Percentiles rank a stretch among this genome's conserved stretches.
Evolutionary conservation across 2,888 invertebrate species (phyloP).

Genomic region (Lasius platythorax): DNA sequence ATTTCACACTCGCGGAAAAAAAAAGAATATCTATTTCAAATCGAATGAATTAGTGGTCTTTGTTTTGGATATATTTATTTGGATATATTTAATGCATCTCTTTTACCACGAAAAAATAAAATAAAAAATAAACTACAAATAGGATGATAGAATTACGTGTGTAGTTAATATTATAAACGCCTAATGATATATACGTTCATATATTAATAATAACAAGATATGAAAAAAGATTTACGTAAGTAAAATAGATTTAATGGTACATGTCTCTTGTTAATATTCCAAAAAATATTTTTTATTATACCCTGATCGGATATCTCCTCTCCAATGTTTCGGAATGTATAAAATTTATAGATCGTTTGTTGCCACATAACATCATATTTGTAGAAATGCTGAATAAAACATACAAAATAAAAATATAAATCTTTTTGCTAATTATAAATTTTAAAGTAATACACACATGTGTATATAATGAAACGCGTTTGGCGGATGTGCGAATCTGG

Average conservation of each 20-base stretch:
- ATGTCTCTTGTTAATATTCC: background rate
- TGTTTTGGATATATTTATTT: slow-evolving; percentile 15
- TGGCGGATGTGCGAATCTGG: background rate
- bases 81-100: background rate
- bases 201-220: background rate
- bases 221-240: no score
- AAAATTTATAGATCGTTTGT: background rate
- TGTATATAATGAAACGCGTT: background rate
- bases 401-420: background rate
- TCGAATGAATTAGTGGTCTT: background rate
- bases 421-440: background rate
- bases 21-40: slow-evolving; percentile 29
- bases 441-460: background rate
- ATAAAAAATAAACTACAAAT: background rate
- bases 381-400: background rate
- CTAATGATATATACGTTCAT: no score
- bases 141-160: no score
- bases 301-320: background rate
- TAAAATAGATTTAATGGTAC: no score
- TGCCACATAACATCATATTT: background rate
- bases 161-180: no score
- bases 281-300: background rate
- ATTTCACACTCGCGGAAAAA: background rate
- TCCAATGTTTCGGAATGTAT: background rate
- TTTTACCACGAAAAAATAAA: background rate